Conservation (phyloP, 1,140 invertebrate species). For the Drosophila pachea region DNA sequence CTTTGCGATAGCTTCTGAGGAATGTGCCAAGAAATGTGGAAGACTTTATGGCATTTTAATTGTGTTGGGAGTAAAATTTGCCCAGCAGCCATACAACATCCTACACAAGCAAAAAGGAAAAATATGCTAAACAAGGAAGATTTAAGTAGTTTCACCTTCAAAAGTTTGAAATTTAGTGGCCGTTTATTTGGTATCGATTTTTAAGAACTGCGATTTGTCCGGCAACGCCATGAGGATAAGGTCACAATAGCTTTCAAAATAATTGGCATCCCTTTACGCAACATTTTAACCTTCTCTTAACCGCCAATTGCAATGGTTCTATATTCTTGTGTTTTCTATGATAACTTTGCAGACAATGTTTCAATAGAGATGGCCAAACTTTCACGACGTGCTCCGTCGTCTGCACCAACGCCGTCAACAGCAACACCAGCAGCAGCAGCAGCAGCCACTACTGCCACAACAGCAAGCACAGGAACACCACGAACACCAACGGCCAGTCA, state of each 20-base stretch:
- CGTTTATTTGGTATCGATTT: too few relatives aligned
- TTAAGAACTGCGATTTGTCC: background rate
- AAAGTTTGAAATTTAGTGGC: too few relatives aligned
- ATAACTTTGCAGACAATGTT: slow-evolving; percentile 74
- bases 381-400: slow-evolving; percentile 78
- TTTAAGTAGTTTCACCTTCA: too few relatives aligned
- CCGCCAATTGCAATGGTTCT: slow-evolving; percentile 7
- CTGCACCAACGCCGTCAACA: slow-evolving; percentile 70
- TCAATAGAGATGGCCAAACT: slow-evolving; percentile 79
- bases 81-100: background rate
- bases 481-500: slow-evolving; percentile 27
- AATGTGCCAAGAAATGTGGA: slow-evolving; percentile 61
- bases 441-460: slow-evolving; percentile 13
- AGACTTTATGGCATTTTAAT: slow-evolving; percentile 68
- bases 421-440: slow-evolving; percentile 42
- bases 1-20: slow-evolving; percentile 45
- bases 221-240: background rate
- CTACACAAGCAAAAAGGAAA: background rate
- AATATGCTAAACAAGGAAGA: too few relatives aligned
- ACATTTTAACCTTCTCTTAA: background rate
- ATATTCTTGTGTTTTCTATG: background rate
- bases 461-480: slow-evolving; percentile 23
- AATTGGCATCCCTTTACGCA: background rate
- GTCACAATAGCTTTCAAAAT: background rate
- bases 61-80: slow-evolving; percentile 25